Conservation (phyloP, 2,888 invertebrate species). For the Ochropacha duplaris region DNA sequence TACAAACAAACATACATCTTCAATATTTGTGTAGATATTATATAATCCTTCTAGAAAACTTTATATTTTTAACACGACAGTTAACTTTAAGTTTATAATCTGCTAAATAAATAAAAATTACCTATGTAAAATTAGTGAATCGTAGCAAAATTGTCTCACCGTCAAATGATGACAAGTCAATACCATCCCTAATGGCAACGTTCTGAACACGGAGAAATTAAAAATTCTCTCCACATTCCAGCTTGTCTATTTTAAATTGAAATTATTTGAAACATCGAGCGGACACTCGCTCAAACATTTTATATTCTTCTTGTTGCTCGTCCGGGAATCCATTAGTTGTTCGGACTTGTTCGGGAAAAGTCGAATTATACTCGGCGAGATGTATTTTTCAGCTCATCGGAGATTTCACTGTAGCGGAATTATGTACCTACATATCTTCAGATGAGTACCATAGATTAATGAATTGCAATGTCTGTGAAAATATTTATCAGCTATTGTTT, state of each 20-base stretch:
- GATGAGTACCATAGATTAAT: constrained; percentile 27
- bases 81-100: too few relatives aligned
- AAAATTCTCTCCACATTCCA: constrained; percentile 46
- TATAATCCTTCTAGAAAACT: too few relatives aligned
- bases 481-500: neutral
- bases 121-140: neutral
- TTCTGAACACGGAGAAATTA: constrained; percentile 34
- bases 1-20: too few relatives aligned
- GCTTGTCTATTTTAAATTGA: constrained; percentile 38
- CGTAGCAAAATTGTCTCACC: neutral
- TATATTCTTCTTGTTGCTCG: constrained; percentile 38
- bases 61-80: too few relatives aligned
- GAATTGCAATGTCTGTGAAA: neutral
- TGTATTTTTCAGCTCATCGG: constrained; percentile 53
- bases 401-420: constrained; percentile 33
- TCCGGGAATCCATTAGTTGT: constrained; percentile 60
- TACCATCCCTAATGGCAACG: neutral
- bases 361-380: constrained; percentile 35
- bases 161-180: constrained; percentile 9
- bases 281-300: constrained; percentile 27
- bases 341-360: constrained; percentile 38
- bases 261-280: constrained; percentile 46
- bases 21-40: too few relatives aligned
- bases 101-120: neutral
- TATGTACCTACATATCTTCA: constrained; percentile 14